Conservation (phyloP, 2,113 vertebrate species). For the rat (Rattus norvegicus) region GRCr8 NC_086019.1:4677501-4678000, state of each 20-base stretch:
- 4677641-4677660: not conserved
- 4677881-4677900: not conserved
- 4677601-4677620: not conserved
- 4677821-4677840: not conserved
- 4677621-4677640: not conserved
- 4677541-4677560: not conserved
- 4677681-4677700: not conserved
- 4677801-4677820: not conserved
- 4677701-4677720: not conserved
- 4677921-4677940: not conserved
- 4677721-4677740: not conserved
- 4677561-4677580: not conserved
- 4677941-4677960: not conserved
- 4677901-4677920: not conserved
- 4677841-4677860: not conserved
- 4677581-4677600: not conserved
- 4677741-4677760: not conserved
- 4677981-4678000: not conserved
- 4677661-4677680: not conserved
- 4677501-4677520: not conserved
- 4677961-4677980: not conserved
- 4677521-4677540: slow-evolving; percentile 1
- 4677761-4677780: not conserved
- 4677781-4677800: not conserved
- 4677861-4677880: not conserved